Evolutionary conservation across 2,888 invertebrate genomes (phyloP).

Genomic region (Pardosa pseudoannulata): DNA sequence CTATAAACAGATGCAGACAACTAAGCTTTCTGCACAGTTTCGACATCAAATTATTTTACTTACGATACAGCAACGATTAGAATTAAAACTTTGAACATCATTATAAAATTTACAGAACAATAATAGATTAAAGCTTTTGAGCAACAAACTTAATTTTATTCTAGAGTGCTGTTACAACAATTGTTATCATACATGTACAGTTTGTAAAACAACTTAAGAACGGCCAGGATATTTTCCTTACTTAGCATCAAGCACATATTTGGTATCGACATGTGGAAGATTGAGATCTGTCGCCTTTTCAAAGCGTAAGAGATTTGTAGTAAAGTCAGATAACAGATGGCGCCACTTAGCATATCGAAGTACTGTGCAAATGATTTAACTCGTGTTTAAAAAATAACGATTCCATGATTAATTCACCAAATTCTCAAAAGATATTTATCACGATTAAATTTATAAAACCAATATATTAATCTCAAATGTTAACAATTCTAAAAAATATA

Average conservation of each 20-base stretch:
- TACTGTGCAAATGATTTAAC: too few relatives aligned
- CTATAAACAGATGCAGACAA: constrained; percentile 57
- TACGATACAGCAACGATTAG: constrained; percentile 3
- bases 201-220: constrained; percentile 22
- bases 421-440: too few relatives aligned
- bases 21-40: constrained; percentile 40
- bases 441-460: too few relatives aligned
- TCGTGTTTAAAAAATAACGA: too few relatives aligned
- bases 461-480: too few relatives aligned
- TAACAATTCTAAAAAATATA: too few relatives aligned
- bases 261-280: too few relatives aligned
- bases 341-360: too few relatives aligned
- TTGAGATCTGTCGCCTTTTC: too few relatives aligned
- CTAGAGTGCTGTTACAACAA: constrained; percentile 43
- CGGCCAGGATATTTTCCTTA: neutral
- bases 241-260: neutral
- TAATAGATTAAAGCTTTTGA: constrained; percentile 45
- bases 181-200: constrained; percentile 29
- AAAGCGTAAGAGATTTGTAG: too few relatives aligned
- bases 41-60: constrained; percentile 47
- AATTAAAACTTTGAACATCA: constrained; percentile 39
- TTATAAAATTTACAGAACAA: constrained; percentile 50
- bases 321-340: too few relatives aligned
- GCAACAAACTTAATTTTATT: constrained; percentile 24
- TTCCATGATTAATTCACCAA: too few relatives aligned